phyloP scores from a whole-genome alignment of 2,888 invertebrate genomes.

The Portevinia maculata region DNA sequence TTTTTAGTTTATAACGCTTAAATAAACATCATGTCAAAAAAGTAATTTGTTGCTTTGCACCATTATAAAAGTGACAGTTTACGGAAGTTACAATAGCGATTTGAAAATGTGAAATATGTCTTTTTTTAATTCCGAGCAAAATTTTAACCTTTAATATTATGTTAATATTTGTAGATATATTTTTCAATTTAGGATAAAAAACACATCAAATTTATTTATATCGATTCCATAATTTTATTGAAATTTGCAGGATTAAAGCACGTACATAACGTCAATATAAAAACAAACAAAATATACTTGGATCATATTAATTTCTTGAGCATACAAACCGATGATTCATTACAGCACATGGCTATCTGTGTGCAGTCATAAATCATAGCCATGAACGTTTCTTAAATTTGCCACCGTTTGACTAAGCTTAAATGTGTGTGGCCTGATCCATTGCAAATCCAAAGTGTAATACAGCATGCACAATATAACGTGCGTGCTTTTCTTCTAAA shows the following conservation, averaged over 20 bases:
- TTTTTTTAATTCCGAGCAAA: no score
- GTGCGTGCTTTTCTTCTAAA: constrained; percentile 42
- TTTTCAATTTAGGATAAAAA: no score
- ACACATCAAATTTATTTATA: no score
- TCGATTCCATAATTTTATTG: no score
- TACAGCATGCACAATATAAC: constrained; percentile 15
- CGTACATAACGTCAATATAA: constrained; percentile 1
- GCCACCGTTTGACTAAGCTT: background rate
- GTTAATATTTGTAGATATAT: no score
- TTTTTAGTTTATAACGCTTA: background rate
- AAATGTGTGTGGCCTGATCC: constrained; percentile 15
- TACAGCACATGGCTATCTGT: background rate
- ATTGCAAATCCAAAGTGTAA: constrained; percentile 15
- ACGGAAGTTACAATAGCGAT: background rate
- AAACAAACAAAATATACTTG: background rate
- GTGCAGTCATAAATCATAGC: background rate
- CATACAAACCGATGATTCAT: constrained; percentile 1
- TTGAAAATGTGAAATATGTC: no score
- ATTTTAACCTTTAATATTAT: no score
- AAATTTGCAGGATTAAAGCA: constrained; percentile 9
- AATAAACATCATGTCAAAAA: background rate
- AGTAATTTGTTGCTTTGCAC: no score
- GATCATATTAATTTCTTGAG: no score
- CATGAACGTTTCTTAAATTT: background rate
- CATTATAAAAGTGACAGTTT: no score